Evolutionary conservation across 37 sponge, comb jelly and placozoan genomes (phyloP).

Genomic region (Halichondria panicea): DNA sequence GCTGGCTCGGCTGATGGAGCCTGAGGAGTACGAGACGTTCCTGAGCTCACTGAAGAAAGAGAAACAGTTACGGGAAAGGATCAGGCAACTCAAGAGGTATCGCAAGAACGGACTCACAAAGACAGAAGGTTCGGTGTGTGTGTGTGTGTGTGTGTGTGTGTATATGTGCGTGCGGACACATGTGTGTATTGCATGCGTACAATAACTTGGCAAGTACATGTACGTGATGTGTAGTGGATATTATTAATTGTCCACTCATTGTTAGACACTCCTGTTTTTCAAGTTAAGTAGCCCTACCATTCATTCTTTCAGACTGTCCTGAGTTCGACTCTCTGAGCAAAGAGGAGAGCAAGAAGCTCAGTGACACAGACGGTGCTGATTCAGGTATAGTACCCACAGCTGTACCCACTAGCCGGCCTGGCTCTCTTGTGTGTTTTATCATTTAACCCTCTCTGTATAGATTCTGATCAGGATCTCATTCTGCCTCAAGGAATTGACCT

Average conservation of each 20-base stretch:
- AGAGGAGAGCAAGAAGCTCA: constrained; percentile 27
- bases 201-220: background rate
- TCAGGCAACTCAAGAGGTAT: constrained; percentile 55
- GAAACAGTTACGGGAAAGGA: constrained; percentile 60
- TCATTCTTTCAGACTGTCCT: constrained; percentile 27
- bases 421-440: background rate
- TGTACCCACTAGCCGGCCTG: background rate
- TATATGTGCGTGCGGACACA: background rate
- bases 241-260: no score
- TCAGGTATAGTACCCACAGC: background rate
- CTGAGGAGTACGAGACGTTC: constrained; percentile 64
- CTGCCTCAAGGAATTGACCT: constrained; percentile 20
- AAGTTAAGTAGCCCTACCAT: background rate
- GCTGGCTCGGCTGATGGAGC: constrained; percentile 59
- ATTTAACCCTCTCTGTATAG: background rate
- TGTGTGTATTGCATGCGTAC: no score
- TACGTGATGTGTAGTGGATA: background rate
- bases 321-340: constrained; percentile 48
- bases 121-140: constrained; percentile 44
- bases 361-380: background rate
- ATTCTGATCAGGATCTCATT: constrained; percentile 18
- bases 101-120: constrained; percentile 74
- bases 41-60: constrained; percentile 70
- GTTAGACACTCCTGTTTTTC: background rate
- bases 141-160: constrained; percentile 10